Percentiles rank a stretch among this genome's conserved stretches.
Conservation (phyloP, 2,888 invertebrate species). For the Morinoia aosen region DNA sequence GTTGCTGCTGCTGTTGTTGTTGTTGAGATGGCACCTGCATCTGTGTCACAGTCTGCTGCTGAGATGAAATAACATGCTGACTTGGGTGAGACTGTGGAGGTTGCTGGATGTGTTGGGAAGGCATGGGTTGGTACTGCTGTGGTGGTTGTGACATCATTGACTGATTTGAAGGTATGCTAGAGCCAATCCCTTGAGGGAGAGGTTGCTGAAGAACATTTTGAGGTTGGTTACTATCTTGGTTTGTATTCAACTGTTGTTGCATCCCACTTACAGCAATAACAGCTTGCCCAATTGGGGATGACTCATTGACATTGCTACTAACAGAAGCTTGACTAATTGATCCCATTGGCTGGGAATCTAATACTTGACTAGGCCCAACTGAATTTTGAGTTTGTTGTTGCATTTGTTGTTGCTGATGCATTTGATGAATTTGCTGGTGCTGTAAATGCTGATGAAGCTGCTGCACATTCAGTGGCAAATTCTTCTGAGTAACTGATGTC, state of each 20-base stretch:
- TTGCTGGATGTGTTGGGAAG: neutral
- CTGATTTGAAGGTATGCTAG: neutral
- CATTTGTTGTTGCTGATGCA: constrained; percentile 40
- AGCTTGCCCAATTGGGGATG: constrained; percentile 28
- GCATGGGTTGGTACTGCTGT: constrained; percentile 15
- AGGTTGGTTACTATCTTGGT: neutral
- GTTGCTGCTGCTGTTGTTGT: neutral
- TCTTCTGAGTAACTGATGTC: neutral
- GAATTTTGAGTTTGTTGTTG: neutral
- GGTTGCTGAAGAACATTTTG: constrained; percentile 1
- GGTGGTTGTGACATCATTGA: neutral
- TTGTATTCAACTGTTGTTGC: neutral
- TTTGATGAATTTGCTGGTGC: neutral
- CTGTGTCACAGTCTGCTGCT: constrained; percentile 13
- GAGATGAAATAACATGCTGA: neutral
- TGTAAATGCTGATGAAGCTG: constrained; percentile 8
- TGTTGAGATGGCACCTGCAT: constrained; percentile 20
- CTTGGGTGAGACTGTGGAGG: neutral
- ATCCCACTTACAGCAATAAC: neutral
- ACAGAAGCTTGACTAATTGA: constrained; percentile 7
- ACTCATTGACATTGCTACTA: neutral
- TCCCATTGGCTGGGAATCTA: constrained; percentile 34
- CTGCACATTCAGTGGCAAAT: neutral
- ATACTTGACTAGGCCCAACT: neutral
- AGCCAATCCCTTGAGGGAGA: neutral